phyloP scores from a whole-genome alignment of 2,113 vertebrate genomes.

The Microcebus jonahi region DNA sequence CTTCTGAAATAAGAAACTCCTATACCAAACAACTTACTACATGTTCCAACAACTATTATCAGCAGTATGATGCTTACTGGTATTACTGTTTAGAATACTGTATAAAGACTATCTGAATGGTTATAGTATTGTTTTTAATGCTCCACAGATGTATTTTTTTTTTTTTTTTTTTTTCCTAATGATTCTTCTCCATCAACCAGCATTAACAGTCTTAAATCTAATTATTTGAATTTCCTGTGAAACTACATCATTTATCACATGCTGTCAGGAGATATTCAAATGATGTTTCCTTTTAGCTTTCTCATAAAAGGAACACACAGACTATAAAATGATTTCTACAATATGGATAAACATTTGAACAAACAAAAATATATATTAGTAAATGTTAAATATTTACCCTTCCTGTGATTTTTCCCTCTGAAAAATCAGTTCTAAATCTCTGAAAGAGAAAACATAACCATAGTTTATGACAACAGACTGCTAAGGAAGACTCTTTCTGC shows the following conservation, averaged over 20 bases:
- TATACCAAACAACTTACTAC: not conserved
- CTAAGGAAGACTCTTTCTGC: not conserved
- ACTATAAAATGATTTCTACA: slow-evolving; percentile 37
- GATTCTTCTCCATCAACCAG: not conserved
- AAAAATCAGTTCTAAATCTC: slow-evolving; percentile 99
- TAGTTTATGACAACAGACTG: not conserved
- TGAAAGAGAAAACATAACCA: slow-evolving; percentile 81
- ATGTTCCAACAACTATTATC: not conserved
- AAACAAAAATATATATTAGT: slow-evolving; percentile 35
- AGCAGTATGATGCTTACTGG: not conserved
- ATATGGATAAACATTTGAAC: slow-evolving; percentile 7
- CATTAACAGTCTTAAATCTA: not conserved
- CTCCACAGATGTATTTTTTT: not conserved
- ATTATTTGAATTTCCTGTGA: slow-evolving; percentile 29
- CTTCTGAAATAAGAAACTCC: not conserved
- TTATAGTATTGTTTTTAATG: not conserved
- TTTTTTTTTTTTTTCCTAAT: not conserved
- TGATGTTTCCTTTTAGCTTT: slow-evolving; percentile 33
- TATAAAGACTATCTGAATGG: not conserved
- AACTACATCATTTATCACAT: slow-evolving; percentile 3
- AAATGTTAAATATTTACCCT: slow-evolving; percentile 89
- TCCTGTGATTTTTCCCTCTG: slow-evolving; percentile 99
- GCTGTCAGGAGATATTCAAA: not conserved
- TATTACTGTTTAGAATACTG: not conserved
- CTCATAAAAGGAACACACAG: slow-evolving; percentile 23